A percentile compares a stretch with the other conserved stretches of the same genome.
Conservation (phyloP, 37 sponge, comb jelly and placozoan species). For the Spongilla lacustris region DNA sequence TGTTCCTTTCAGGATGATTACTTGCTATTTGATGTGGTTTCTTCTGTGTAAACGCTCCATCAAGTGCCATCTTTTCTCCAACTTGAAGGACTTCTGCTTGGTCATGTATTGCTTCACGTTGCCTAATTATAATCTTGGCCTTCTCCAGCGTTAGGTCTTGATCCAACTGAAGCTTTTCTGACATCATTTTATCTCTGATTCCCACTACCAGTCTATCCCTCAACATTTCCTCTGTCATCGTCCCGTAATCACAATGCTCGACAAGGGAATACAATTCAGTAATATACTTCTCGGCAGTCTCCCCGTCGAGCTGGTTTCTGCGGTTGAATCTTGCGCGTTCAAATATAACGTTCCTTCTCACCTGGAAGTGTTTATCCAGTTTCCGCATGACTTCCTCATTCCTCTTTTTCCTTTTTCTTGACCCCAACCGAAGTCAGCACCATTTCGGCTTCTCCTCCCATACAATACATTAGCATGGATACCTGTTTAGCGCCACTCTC, state of each 20-base stretch:
- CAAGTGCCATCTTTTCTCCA: no score
- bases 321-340: constrained; percentile 16
- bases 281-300: constrained; percentile 13
- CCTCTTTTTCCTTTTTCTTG: not conserved
- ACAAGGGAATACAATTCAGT: constrained; percentile 12
- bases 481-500: not conserved
- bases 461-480: constrained; percentile 16
- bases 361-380: not conserved
- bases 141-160: constrained; percentile 20
- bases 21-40: no score
- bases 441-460: constrained; percentile 14
- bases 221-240: constrained; percentile 20
- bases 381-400: constrained; percentile 3
- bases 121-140: not conserved
- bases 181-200: not conserved
- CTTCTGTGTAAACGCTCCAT: no score
- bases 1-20: no score
- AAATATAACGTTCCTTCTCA: not conserved
- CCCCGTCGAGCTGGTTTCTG: not conserved
- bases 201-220: constrained; percentile 15
- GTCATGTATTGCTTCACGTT: constrained; percentile 6
- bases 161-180: constrained; percentile 24
- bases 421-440: constrained; percentile 19
- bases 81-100: no score
- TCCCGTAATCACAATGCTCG: constrained; percentile 16